Base-by-base conservation (phyloP, 1,140 invertebrate genomes). In the Bombus turneri region DNA sequence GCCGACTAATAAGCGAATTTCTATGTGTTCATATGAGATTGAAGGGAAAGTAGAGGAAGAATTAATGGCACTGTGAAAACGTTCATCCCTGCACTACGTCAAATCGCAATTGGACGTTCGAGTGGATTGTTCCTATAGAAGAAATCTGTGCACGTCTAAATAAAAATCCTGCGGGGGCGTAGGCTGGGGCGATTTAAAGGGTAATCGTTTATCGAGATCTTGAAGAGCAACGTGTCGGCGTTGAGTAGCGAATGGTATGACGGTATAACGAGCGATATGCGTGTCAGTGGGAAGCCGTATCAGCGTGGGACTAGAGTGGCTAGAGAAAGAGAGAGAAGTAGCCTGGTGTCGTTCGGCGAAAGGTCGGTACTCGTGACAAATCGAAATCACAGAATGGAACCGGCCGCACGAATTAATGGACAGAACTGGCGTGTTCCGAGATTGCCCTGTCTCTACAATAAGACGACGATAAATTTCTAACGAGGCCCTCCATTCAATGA, bases 181-280 rank as follows among this genome's bases (percentile, higher is more conserved):
- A 10, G 69, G 13, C 10, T 31, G 41, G 28, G 1, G 8, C 15
- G 41, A 47, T 74, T 74, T 34, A 74, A 34, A 74, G 43, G 73
- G 9, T 53, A 34, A 74, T 74, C 73, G 43, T 22, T 22, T 18
- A 34, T 74, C 9, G 41, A 25, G 73, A 74, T 74, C 73, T 74
- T 53, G 73, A 74, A 53, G 72, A 53, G 43, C 41, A 53, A 74
- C 73, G 41, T 10, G 73, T 13, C 34, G 41, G n/a, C 41, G 41
- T 43, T 22, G 69, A 71, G 25, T n/a, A n/a, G 69, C 12, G 37
- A 39, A 15, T 13, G 59, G 37, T n/a, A 43, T 73, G 72, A 73
- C 72, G n/a, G 41, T 25, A 53, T 74, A 76, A 76, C 74, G 74
- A 76, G 74, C 53, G 22, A 28, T 39, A n/a, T 13, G 53, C 74